Percentiles rank a stretch among this genome's conserved stretches.
Conservation (phyloP, 1,140 invertebrate species). For the Plectrocnemia conspersa region DNA sequence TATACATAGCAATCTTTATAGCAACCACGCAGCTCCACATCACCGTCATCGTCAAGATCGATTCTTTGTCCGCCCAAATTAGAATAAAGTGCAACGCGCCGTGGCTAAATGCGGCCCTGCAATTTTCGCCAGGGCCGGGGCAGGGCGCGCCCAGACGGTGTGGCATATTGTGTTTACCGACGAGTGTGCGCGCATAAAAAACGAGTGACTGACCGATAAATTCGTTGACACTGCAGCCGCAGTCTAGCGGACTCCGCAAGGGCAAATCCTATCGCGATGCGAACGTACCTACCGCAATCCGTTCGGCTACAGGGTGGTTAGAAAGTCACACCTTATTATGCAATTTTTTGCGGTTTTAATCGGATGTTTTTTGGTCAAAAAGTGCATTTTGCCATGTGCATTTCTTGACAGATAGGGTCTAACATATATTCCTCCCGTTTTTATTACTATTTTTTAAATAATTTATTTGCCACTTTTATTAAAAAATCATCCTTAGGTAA, state of each 20-base stretch:
- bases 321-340: neutral
- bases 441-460: no score
- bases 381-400: no score
- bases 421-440: no score
- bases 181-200: constrained; percentile 8
- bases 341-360: neutral
- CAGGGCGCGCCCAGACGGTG: constrained; percentile 3
- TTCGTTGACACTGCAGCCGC: constrained; percentile 27
- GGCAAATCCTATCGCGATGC: constrained; percentile 32
- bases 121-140: neutral
- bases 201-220: constrained; percentile 34
- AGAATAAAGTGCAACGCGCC: neutral
- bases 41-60: neutral
- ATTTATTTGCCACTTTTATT: no score
- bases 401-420: no score
- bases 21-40: neutral
- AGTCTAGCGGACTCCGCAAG: constrained; percentile 35
- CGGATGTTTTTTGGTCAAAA: no score
- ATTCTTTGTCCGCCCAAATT: neutral
- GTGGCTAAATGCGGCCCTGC: neutral
- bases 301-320: constrained; percentile 7
- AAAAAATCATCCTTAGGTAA: no score
- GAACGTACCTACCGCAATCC: constrained; percentile 24
- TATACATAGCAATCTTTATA: no score
- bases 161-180: constrained; percentile 6